Evolutionary conservation across 2,113 vertebrate species (phyloP), one percentile per base, ranked within the genome.

Genomic region (Corythoichthys haematopterus): DNA sequence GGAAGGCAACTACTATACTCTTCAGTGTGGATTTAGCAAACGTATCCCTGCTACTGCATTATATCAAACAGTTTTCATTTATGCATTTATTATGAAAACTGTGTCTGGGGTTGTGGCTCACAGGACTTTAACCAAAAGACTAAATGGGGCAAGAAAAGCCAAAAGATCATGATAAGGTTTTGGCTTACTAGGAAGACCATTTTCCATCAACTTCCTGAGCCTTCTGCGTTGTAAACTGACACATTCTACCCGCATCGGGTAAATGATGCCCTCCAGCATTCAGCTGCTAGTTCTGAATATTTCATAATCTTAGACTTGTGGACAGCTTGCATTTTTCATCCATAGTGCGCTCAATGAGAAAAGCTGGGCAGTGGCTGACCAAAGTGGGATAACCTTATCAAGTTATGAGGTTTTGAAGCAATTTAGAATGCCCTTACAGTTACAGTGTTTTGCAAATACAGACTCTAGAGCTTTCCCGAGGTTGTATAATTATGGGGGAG

Each of bases 261-360:
- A 61, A 61, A 61, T 61, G 46, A 64, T 50, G 63, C 13, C 45
- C 48, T 16, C 50, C 48, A 53, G 50, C 64, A 65, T 37, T 65
- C 35, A 38, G 64, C 35, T 16, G 8, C 36, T 11, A 38, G 35
- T 51, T 65, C 28, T 65, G 33, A 65, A 65, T 65, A 53, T 65
- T 65, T 65, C 15, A 65, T 65, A 15, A 51, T 65, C 50, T 51
- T 46, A 33, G 4, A 13, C 60, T 46, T 62, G 43, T 33, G 36
- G 40, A 46, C 60, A 62, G 20, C 20, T n/a, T 62, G 20, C 60
- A 62, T 62, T 62, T 62, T 62, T 46, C 20, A 62, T 62, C 20
- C 40, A 13, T 33, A 16, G 38, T 38, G 1, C 43, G 38, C 38
- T 61, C n/a, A 43, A 38, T 2, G 10, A 43, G 37, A 40, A 60